These are phyloP conservation scores for Vicugna pacos DNA, from an alignment of 2,113 vertebrate species.

Conservation along the genomic window DNA sequence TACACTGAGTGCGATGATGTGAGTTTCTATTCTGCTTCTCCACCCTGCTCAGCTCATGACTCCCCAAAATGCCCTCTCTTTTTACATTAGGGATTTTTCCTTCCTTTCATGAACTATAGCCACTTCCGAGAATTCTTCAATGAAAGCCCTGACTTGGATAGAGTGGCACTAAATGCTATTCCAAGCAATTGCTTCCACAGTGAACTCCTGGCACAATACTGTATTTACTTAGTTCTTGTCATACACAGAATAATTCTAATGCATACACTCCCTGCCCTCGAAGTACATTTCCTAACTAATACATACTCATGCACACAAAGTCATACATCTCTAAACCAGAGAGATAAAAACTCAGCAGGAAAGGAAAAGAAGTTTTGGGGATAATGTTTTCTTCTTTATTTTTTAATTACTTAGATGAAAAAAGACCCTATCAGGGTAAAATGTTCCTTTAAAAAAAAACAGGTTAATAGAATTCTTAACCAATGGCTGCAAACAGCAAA, in stretches of 20 bases:
- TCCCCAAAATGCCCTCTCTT: not conserved
- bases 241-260: constrained; percentile 33
- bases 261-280: not conserved
- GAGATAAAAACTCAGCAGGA: constrained; percentile 47
- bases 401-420: not conserved
- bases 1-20: not conserved
- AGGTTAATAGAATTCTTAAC: constrained; percentile 22
- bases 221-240: constrained; percentile 61
- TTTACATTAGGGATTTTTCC: constrained; percentile 27
- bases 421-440: not conserved
- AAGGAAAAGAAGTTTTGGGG: not conserved
- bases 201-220: constrained; percentile 56
- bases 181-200: constrained; percentile 56
- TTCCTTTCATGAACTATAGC: not conserved
- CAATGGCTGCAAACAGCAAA: not conserved
- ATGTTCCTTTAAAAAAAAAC: not conserved
- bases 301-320: not conserved
- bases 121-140: constrained; percentile 68
- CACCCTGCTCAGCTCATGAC: not conserved
- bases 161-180: constrained; percentile 66
- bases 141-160: constrained; percentile 52
- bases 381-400: not conserved
- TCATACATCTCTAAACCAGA: constrained; percentile 1
- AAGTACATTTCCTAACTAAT: constrained; percentile 3
- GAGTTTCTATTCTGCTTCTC: not conserved